Evolutionary conservation across 2,113 vertebrate species (phyloP).

Genomic region (Eira barbara): DNA sequence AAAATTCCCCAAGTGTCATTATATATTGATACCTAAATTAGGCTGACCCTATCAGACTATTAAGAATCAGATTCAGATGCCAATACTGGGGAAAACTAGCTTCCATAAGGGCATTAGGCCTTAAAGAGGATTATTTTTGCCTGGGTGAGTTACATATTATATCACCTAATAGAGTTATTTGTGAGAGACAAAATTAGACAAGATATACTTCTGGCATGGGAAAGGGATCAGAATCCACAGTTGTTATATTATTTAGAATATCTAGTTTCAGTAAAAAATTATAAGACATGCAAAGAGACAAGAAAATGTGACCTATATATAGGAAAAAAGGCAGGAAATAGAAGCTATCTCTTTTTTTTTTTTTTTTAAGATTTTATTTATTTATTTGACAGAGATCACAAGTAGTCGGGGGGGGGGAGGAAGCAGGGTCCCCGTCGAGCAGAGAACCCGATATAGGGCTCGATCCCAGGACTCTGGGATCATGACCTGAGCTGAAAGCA

Average conservation of each 20-base stretch:
- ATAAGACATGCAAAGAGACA: not conserved
- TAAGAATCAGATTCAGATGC: not conserved
- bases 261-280: not conserved
- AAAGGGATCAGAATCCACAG: not conserved
- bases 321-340: not conserved
- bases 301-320: not conserved
- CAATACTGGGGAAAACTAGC: not conserved
- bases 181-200: not conserved
- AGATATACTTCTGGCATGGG: not conserved
- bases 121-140: not conserved
- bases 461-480: too few relatives aligned
- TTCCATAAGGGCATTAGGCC: not conserved
- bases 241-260: not conserved
- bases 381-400: too few relatives aligned
- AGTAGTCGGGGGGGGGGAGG: too few relatives aligned
- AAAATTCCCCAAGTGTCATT: not conserved
- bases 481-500: too few relatives aligned
- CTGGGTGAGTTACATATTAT: not conserved
- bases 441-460: too few relatives aligned
- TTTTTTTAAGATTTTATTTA: too few relatives aligned
- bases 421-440: too few relatives aligned
- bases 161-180: not conserved
- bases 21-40: not conserved
- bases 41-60: not conserved
- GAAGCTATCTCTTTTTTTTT: not conserved